These are phyloP conservation scores for Cercopithecus mona DNA, from an alignment of 2,113 vertebrate genomes.

Conservation along the genomic window DNA sequence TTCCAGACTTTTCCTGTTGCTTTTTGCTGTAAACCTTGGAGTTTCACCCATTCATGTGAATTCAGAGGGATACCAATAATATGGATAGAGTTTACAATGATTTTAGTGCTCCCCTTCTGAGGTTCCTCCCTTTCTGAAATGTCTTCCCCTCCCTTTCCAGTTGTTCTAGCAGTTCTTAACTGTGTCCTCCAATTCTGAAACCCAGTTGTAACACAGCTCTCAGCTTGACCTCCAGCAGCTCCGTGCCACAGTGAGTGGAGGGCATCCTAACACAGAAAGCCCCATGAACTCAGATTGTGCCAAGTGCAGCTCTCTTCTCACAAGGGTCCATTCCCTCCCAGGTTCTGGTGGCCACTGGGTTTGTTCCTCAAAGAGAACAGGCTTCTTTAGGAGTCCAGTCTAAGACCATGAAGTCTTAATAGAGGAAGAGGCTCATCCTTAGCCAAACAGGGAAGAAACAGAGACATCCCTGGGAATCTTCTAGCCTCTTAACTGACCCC, in stretches of 20 bases:
- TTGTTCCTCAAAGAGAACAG: not conserved
- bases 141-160: not conserved
- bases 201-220: not conserved
- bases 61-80: not conserved
- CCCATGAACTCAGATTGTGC: not conserved
- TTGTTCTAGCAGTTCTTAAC: not conserved
- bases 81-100: not conserved
- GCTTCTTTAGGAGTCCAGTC: not conserved
- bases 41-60: not conserved
- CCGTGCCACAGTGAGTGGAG: not conserved
- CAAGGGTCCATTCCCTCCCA: not conserved
- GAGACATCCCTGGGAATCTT: not conserved
- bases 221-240: not conserved
- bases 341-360: not conserved
- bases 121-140: not conserved
- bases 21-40: not conserved
- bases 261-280: not conserved
- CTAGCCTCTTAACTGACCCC: not conserved
- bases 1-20: not conserved
- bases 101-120: not conserved
- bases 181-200: not conserved
- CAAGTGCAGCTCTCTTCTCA: not conserved
- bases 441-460: not conserved
- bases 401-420: not conserved
- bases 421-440: not conserved